Evolutionary conservation across 2,888 invertebrate species (phyloP).

Genomic region (Quadroppia sp.): DNA sequence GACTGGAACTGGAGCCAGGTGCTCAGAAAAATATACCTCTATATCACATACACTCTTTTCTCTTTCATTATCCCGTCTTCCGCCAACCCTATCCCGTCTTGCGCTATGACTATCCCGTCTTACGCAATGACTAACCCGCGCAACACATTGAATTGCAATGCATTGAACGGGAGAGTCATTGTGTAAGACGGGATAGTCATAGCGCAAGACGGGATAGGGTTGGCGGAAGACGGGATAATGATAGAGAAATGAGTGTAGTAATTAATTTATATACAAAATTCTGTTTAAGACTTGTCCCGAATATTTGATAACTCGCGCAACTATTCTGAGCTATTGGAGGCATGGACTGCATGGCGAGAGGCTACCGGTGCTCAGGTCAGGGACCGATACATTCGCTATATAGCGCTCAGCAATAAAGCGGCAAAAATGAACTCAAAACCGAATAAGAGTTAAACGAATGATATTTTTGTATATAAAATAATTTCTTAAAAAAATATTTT

Average conservation of each 20-base stretch:
- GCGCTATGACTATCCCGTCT: no score
- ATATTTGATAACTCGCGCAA: conserved; percentile 67
- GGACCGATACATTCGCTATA: conserved; percentile 70
- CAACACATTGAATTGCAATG: no score
- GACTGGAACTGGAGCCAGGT: conserved; percentile 8
- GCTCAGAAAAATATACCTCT: background rate
- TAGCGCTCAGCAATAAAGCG: conserved; percentile 73
- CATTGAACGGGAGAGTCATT: no score
- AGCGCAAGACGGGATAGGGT: no score
- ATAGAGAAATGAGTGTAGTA: no score
- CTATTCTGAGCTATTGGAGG: conserved; percentile 68
- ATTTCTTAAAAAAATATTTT: conserved; percentile 8
- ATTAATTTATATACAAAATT: background rate
- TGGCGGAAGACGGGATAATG: no score
- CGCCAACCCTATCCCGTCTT: no score
- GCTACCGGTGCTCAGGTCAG: conserved; percentile 70
- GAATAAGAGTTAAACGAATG: background rate
- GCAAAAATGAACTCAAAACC: conserved; percentile 53
- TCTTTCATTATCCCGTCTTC: no score
- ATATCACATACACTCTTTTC: no score
- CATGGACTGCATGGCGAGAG: conserved; percentile 77
- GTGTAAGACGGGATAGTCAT: no score
- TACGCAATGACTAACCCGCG: no score
- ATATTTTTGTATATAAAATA: conserved; percentile 51
- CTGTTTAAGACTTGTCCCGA: conserved; percentile 53